Conservation (phyloP, 2,888 invertebrate genomes). For the Argyresthia goedartella region DNA sequence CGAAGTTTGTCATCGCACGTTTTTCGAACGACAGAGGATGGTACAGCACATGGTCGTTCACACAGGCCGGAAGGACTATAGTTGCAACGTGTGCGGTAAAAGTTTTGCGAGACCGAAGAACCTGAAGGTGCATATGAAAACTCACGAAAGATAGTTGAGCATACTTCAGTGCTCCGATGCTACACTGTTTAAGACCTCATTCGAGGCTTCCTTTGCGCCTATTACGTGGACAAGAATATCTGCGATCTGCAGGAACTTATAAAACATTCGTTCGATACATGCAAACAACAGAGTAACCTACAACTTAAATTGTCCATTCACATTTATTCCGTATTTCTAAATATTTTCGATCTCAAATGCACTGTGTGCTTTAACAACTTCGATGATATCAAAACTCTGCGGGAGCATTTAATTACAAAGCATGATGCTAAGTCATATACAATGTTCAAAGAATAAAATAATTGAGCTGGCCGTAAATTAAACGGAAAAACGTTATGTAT, state of each 20-base stretch:
- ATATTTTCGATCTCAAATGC: not conserved
- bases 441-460: slow-evolving; percentile 30
- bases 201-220: slow-evolving; percentile 56
- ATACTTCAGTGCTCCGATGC: slow-evolving; percentile 50
- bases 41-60: slow-evolving; percentile 61
- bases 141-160: not conserved
- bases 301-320: slow-evolving; percentile 32
- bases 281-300: slow-evolving; percentile 46
- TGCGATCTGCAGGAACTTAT: slow-evolving; percentile 40
- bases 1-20: slow-evolving; percentile 55
- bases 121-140: slow-evolving; percentile 55
- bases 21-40: slow-evolving; percentile 55
- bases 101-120: slow-evolving; percentile 62
- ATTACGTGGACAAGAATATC: slow-evolving; percentile 41
- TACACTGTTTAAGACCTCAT: slow-evolving; percentile 55
- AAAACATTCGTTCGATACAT: slow-evolving; percentile 41
- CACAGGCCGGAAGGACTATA: slow-evolving; percentile 64
- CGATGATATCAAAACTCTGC: slow-evolving; percentile 14
- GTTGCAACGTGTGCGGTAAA: slow-evolving; percentile 73
- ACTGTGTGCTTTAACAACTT: not conserved
- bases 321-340: slow-evolving; percentile 22
- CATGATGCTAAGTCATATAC: slow-evolving; percentile 37
- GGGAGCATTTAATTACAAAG: slow-evolving; percentile 37
- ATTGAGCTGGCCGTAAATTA: no score
- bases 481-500: no score